These are phyloP conservation scores for Pseudoatta argentina DNA, from an alignment of 1,140 invertebrate genomes.

Conservation along the genomic window DNA sequence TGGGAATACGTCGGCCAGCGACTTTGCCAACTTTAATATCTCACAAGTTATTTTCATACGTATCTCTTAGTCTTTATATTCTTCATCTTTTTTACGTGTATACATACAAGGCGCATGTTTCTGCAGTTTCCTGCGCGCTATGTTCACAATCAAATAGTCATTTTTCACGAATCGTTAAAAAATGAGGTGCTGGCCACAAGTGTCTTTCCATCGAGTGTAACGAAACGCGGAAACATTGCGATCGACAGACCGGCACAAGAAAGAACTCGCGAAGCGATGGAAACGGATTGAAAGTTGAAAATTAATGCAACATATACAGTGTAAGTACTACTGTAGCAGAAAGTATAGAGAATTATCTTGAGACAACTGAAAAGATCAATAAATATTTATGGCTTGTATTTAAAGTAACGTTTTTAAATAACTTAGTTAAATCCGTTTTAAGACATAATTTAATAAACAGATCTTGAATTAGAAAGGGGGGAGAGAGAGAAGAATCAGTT, in stretches of 20 bases:
- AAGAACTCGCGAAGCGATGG: slow-evolving; percentile 23
- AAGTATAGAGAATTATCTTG: neutral
- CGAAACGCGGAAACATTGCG: slow-evolving; percentile 26
- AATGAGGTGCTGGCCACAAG: neutral
- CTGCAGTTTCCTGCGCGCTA: no score
- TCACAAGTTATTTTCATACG: slow-evolving; percentile 68
- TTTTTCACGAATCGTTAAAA: slow-evolving; percentile 19
- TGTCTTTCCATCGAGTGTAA: neutral
- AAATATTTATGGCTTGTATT: neutral
- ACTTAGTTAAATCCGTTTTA: neutral
- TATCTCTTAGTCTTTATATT: slow-evolving; percentile 14
- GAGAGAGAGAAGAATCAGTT: neutral
- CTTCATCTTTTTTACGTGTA: neutral
- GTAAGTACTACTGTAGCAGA: neutral
- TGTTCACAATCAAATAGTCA: neutral
- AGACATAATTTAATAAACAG: neutral
- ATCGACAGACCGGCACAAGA: neutral
- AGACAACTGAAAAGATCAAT: neutral
- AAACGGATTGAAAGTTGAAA: slow-evolving; percentile 22
- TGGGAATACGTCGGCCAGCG: slow-evolving; percentile 59
- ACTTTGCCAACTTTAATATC: slow-evolving; percentile 71
- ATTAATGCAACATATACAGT: slow-evolving; percentile 22
- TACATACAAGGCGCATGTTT: neutral
- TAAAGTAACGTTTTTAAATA: neutral
- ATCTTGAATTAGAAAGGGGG: neutral